These are phyloP conservation scores for Campoplex nolae DNA, from an alignment of 2,888 invertebrate species.

Conservation along the genomic window DNA sequence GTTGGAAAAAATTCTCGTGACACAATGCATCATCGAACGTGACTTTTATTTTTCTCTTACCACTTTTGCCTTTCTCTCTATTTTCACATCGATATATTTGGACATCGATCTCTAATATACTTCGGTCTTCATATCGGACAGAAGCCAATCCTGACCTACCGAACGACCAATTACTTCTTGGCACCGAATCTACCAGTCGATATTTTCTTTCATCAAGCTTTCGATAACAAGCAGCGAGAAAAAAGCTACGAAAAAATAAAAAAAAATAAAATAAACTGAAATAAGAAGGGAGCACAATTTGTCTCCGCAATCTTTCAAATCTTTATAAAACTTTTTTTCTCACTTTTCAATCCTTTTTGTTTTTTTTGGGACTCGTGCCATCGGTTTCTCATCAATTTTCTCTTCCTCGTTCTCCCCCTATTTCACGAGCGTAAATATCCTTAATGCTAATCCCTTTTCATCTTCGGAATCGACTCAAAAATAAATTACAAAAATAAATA, in stretches of 20 bases:
- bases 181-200: conserved; percentile 36
- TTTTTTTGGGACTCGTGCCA: not conserved
- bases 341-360: not conserved
- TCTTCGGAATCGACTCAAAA: no score
- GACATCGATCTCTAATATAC: conserved; percentile 29
- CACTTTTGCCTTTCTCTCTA: not conserved
- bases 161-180: conserved; percentile 64
- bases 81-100: conserved; percentile 17
- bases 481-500: no score
- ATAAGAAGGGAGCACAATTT: not conserved
- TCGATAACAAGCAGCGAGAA: conserved; percentile 22
- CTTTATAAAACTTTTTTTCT: not conserved
- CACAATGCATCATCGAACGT: not conserved
- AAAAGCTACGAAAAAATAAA: not conserved
- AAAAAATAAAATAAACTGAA: conserved; percentile 3
- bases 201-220: conserved; percentile 46
- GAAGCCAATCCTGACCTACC: conserved; percentile 60
- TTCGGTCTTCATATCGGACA: conserved; percentile 48
- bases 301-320: not conserved
- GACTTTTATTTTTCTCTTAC: not conserved
- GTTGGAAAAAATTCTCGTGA: not conserved
- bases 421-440: no score
- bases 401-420: no score
- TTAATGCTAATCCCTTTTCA: no score
- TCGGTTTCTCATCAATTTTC: no score